These are phyloP conservation scores for Myiotriccus ornatus DNA, from an alignment of 2,797 vertebrate species.

Conservation along the genomic window DNA sequence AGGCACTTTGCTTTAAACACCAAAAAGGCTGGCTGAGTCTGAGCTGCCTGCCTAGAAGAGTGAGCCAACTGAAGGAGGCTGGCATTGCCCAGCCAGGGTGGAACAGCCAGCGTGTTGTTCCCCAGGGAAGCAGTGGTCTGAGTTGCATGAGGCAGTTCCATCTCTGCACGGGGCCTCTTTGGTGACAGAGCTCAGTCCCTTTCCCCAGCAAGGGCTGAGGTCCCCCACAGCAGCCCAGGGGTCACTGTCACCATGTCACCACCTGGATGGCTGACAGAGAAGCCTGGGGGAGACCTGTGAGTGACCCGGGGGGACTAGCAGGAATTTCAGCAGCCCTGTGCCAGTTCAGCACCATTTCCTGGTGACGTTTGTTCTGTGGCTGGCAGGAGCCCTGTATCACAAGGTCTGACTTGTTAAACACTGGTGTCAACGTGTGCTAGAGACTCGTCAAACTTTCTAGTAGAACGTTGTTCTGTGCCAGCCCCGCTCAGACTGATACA, in stretches of 20 bases:
- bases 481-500: neutral
- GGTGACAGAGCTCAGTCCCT: neutral
- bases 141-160: neutral
- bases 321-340: neutral
- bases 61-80: neutral
- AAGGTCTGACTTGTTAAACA: conserved; percentile 42
- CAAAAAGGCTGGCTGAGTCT: neutral
- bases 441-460: conserved; percentile 17
- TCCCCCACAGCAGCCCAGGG: neutral
- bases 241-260: neutral
- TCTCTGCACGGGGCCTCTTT: fast-evolving
- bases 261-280: neutral
- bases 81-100: neutral
- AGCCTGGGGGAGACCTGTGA: neutral
- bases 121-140: neutral
- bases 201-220: neutral
- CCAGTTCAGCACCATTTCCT: conserved; percentile 4
- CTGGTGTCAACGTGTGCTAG: conserved; percentile 2
- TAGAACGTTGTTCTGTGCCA: neutral
- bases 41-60: neutral
- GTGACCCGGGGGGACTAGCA: neutral
- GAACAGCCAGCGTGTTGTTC: neutral
- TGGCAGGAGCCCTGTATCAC: conserved; percentile 45
- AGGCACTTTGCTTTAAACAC: neutral
- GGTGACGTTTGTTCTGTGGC: neutral